Conservation (phyloP, 2,888 invertebrate species). For the Epirrhoe alternata region DNA sequence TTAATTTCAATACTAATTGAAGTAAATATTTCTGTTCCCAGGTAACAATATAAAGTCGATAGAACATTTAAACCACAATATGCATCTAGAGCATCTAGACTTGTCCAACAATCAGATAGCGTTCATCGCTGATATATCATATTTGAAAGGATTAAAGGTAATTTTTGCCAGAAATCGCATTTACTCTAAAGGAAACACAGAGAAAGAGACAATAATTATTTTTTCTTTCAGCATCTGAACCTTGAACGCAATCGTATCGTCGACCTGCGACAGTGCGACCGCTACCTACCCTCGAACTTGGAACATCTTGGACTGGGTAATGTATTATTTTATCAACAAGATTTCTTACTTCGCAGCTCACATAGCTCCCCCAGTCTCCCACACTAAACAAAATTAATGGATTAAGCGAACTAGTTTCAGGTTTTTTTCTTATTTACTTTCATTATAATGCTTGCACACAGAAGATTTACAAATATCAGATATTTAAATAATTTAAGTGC, state of each 20-base stretch:
- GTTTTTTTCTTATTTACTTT: too few relatives aligned
- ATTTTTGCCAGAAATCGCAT: constrained; percentile 32
- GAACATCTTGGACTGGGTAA: constrained; percentile 89
- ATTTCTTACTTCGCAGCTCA: neutral
- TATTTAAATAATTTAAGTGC: too few relatives aligned
- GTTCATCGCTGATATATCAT: constrained; percentile 93
- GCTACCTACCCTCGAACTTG: constrained; percentile 91
- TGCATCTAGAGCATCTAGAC: constrained; percentile 93
- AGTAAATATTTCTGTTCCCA: constrained; percentile 58
- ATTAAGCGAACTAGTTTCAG: too few relatives aligned
- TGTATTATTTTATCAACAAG: neutral
- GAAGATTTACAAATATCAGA: too few relatives aligned
- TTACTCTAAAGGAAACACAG: too few relatives aligned
- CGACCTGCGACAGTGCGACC: constrained; percentile 92
- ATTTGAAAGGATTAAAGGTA: constrained; percentile 93
- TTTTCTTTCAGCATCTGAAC: constrained; percentile 88
- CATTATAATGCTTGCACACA: too few relatives aligned
- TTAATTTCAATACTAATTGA: neutral
- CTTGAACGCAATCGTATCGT: constrained; percentile 94
- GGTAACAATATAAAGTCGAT: constrained; percentile 97
- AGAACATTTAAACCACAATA: constrained; percentile 93
- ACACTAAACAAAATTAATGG: too few relatives aligned
- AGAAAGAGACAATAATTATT: neutral
- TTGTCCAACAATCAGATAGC: constrained; percentile 95
- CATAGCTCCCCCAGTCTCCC: too few relatives aligned